phyloP scores from a whole-genome alignment of 2,113 vertebrate genomes.

The Falcunculus frontatus region DNA sequence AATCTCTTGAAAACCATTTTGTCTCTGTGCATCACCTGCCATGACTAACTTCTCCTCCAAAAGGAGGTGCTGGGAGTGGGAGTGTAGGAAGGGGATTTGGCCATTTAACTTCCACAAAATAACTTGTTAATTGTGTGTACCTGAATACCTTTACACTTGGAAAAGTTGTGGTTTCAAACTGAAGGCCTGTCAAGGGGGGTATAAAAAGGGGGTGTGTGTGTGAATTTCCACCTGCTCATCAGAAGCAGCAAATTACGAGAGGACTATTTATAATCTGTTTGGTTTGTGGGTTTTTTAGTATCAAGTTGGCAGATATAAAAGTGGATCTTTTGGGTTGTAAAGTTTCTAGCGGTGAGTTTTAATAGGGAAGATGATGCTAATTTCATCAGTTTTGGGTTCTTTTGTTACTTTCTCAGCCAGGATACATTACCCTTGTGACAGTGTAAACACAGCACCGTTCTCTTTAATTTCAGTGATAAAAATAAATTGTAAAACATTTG shows the following conservation, averaged over 20 bases:
- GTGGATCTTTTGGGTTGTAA: background rate
- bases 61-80: background rate
- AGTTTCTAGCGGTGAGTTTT: background rate
- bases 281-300: background rate
- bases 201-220: background rate
- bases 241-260: background rate
- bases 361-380: background rate
- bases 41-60: background rate
- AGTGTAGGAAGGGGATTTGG: background rate
- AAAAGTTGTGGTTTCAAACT: background rate
- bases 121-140: background rate
- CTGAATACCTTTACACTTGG: background rate
- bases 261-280: background rate
- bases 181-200: background rate
- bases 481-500: background rate
- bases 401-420: slow-evolving; percentile 14
- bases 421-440: slow-evolving; percentile 26
- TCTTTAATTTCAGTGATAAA: slow-evolving; percentile 40
- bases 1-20: background rate
- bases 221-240: background rate
- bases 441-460: slow-evolving; percentile 23
- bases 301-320: background rate
- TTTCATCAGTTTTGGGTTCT: background rate
- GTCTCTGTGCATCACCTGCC: slow-evolving; percentile 35
- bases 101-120: background rate